Base-by-base conservation (phyloP, 2,888 invertebrate genomes). In the Druceiella hillmani region DNA sequence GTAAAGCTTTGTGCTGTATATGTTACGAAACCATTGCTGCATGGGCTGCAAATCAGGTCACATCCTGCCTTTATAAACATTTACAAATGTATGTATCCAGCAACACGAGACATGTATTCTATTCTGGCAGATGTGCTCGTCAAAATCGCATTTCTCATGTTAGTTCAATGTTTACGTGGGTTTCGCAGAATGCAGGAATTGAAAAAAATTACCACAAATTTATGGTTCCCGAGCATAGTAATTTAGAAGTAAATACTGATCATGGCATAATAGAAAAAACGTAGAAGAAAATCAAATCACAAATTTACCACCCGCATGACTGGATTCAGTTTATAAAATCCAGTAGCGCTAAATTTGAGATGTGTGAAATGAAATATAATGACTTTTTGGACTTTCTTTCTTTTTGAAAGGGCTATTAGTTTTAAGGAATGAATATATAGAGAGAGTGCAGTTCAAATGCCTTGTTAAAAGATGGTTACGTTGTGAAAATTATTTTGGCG, bases 31-130 rank as follows among this genome's bases (percentile, higher is more conserved):
- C 40, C 14, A 32, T 36, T 29, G 46, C 37, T 26, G 43, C 22
- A 17, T 34, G 48, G 33, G 50, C 45, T 13, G 49, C 46, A 27
- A 49, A 50, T 40, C 40, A 50, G 34, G 48, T 50, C 15, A 47
- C 46, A n/a, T 40, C 44, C 20, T 48, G 44, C 30, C 10, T 45
- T 15, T 40, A 14, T 31, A 36, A 46, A 22, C 36, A 44, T 36
- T 38, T 50, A 12, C 13, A 40, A 13, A 25, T 20, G 4, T 30
- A 22, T 27, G 15, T 36, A 14, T 28, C 26, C 17, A 32, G 10
- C 33, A 36, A 26, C 15, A 22, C 13, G 15, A 36, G 27, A 36
- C 40, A 40, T 35, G 36, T 40, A 26, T 33, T 35, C 24, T 42
- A 46, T 30, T 47, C 40, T 27, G 42, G 43, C 26, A 36, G 38